A percentile compares a stretch with the other conserved stretches of the same genome.
Evolutionary conservation across 2,797 vertebrate species (phyloP).

Genomic region (Lepus oiostolus): DNA sequence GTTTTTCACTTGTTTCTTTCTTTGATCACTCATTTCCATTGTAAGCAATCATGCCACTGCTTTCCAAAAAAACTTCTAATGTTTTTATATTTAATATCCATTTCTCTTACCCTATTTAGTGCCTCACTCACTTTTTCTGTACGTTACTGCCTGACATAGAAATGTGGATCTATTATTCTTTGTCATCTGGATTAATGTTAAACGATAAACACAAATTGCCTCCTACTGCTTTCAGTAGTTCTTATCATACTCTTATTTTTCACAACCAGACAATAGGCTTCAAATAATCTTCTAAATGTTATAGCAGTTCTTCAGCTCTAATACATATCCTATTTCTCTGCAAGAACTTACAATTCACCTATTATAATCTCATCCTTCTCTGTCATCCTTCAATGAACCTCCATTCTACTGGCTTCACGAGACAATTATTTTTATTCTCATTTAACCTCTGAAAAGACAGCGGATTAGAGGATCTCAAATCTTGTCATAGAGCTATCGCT

Average conservation of each 20-base stretch:
- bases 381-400: slow-evolving; percentile 62
- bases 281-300: slow-evolving; percentile 66
- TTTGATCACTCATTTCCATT: slow-evolving; percentile 32
- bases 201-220: slow-evolving; percentile 52
- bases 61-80: slow-evolving; percentile 33
- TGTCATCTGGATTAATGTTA: slow-evolving; percentile 67
- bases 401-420: slow-evolving; percentile 23
- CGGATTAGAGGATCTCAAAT: slow-evolving; percentile 1
- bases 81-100: slow-evolving; percentile 10
- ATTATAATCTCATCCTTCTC: slow-evolving; percentile 67
- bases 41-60: neutral
- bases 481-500: slow-evolving; percentile 24
- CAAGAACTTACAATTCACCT: slow-evolving; percentile 64
- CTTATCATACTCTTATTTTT: slow-evolving; percentile 70
- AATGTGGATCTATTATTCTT: slow-evolving; percentile 53
- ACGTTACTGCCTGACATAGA: slow-evolving; percentile 5
- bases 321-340: slow-evolving; percentile 59
- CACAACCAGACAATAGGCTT: slow-evolving; percentile 60
- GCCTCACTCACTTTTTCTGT: neutral
- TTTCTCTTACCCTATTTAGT: neutral
- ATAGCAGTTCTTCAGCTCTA: slow-evolving; percentile 16
- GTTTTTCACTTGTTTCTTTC: neutral
- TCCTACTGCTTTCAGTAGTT: slow-evolving; percentile 28
- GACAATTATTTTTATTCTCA: slow-evolving; percentile 73
- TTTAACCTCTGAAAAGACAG: slow-evolving; percentile 49